A percentile compares a stretch with the other conserved stretches of the same genome.
These are phyloP conservation scores for Chymomyza amoena DNA, from an alignment of 2,888 invertebrate species.

Conservation along the genomic window DNA sequence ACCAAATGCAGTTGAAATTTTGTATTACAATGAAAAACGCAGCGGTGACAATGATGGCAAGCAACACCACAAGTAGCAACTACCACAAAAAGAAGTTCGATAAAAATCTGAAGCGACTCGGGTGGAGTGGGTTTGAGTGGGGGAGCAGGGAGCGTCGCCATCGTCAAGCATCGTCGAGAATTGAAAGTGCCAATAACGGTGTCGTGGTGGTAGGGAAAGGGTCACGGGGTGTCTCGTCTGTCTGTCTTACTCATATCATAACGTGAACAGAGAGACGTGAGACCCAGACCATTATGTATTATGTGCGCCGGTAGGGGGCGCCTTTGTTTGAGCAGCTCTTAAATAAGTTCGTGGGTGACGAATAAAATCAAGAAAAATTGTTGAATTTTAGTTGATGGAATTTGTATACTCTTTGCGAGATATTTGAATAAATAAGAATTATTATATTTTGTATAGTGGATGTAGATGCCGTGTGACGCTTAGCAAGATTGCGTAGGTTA, in stretches of 20 bases:
- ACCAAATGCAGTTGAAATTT: conserved; percentile 22
- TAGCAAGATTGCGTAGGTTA: too few relatives aligned
- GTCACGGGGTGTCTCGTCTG: not conserved
- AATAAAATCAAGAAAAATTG: conserved; percentile 27
- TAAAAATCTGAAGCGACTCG: not conserved
- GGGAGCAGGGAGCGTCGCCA: not conserved
- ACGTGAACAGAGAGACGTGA: not conserved
- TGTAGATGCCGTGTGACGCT: too few relatives aligned
- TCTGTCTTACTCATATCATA: not conserved
- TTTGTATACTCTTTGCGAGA: conserved; percentile 21
- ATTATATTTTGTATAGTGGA: too few relatives aligned
- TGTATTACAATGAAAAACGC: conserved; percentile 43
- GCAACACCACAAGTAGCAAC: not conserved
- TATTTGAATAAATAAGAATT: not conserved
- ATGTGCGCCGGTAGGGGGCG: conserved; percentile 39
- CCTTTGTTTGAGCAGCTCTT: not conserved
- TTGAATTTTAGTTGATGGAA: not conserved
- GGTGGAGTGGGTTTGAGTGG: not conserved
- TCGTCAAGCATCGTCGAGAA: not conserved
- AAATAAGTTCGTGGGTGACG: not conserved
- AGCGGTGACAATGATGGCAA: conserved; percentile 1
- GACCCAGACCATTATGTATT: not conserved
- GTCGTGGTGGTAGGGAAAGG: not conserved
- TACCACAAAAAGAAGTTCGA: not conserved
- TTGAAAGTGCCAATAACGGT: not conserved